Conservation (phyloP, 1,140 invertebrate genomes). For the Leptinotarsa undecemlineata region DNA sequence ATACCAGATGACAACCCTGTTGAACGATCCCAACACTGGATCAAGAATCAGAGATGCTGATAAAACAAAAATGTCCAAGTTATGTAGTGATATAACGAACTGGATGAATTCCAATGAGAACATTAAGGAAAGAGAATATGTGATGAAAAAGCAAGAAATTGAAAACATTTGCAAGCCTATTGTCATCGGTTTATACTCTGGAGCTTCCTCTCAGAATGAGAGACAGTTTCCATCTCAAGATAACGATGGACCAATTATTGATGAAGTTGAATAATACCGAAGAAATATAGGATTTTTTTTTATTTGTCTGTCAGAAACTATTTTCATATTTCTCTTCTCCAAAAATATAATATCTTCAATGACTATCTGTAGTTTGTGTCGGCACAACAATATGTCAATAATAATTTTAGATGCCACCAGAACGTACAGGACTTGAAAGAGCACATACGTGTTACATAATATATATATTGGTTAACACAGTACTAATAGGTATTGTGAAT, state of each 20-base stretch:
- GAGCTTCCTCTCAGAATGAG: constrained; percentile 28
- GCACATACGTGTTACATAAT: too few relatives aligned
- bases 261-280: constrained; percentile 67
- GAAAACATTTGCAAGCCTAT: constrained; percentile 58
- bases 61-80: constrained; percentile 52
- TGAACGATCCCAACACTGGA: constrained; percentile 53
- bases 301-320: too few relatives aligned
- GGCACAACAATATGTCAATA: too few relatives aligned
- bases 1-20: constrained; percentile 68
- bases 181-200: constrained; percentile 58
- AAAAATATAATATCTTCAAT: too few relatives aligned
- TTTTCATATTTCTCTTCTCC: too few relatives aligned
- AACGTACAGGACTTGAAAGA: too few relatives aligned
- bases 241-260: constrained; percentile 65
- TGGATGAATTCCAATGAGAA: constrained; percentile 70
- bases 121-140: constrained; percentile 64
- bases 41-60: constrained; percentile 54
- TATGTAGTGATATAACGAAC: constrained; percentile 60
- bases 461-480: too few relatives aligned
- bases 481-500: too few relatives aligned
- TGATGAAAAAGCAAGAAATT: constrained; percentile 61
- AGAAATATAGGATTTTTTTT: too few relatives aligned
- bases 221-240: constrained; percentile 57
- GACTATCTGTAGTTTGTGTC: too few relatives aligned
- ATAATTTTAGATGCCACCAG: too few relatives aligned